phyloP scores from a whole-genome alignment of 1,140 invertebrate species.

The Temnothorax curvispinosus region DNA sequence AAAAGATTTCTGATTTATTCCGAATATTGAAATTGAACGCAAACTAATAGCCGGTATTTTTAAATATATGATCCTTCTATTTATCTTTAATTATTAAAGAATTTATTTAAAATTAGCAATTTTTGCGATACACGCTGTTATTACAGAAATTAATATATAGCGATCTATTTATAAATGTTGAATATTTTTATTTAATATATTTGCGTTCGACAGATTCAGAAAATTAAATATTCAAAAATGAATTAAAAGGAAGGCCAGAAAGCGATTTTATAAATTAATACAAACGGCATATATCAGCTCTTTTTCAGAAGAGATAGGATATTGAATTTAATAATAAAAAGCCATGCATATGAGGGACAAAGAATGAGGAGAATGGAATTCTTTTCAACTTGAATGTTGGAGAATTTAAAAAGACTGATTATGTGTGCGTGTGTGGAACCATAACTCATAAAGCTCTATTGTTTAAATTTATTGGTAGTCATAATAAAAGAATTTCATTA shows the following conservation, averaged over 20 bases:
- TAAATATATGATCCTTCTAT: neutral
- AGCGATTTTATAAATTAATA: conserved; percentile 28
- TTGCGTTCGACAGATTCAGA: neutral
- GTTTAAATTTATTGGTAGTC: conserved; percentile 33
- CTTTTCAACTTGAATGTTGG: conserved; percentile 18
- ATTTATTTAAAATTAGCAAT: neutral
- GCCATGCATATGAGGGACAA: conserved; percentile 3
- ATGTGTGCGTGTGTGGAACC: neutral
- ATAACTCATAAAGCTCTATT: conserved; percentile 25
- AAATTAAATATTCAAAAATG: conserved; percentile 36
- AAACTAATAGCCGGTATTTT: conserved; percentile 12
- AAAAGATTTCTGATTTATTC: conserved; percentile 29
- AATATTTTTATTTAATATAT: conserved; percentile 11
- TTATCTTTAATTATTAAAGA: conserved; percentile 15
- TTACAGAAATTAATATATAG: neutral
- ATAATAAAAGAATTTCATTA: conserved; percentile 18
- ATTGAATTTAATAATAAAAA: conserved; percentile 51
- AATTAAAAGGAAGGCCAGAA: neutral
- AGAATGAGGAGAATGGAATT: conserved; percentile 19
- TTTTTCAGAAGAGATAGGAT: neutral
- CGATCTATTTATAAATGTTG: conserved; percentile 11
- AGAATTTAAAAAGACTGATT: conserved; percentile 25
- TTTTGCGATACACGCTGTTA: neutral
- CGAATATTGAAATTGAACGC: neutral
- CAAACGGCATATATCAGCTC: neutral